Percentiles rank a stretch among this genome's conserved stretches.
These are phyloP conservation scores for Trichomalopsis sarcophagae DNA, from an alignment of 1,140 invertebrate species.

Conservation along the genomic window DNA sequence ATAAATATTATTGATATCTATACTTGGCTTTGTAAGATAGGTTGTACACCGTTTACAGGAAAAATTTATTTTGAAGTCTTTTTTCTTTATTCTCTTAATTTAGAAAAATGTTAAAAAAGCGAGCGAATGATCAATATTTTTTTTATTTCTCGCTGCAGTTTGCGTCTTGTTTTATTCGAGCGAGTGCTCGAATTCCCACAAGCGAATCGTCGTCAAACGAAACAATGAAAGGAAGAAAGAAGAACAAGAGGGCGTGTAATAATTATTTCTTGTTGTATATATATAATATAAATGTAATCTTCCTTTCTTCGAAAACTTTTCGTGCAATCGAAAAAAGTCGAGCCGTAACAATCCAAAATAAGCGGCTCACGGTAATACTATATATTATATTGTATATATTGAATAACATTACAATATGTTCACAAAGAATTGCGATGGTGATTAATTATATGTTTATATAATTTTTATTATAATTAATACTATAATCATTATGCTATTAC, in stretches of 20 bases:
- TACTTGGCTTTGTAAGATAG: conserved; percentile 66
- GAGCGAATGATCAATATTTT: conserved; percentile 55
- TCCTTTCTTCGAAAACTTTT: conserved; percentile 58
- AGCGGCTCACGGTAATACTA: conserved; percentile 62
- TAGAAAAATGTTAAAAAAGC: conserved; percentile 37
- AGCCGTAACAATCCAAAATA: conserved; percentile 56
- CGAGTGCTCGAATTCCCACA: conserved; percentile 53
- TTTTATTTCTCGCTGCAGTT: conserved; percentile 58
- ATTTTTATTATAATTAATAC: conserved; percentile 52
- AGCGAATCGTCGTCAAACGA: conserved; percentile 46
- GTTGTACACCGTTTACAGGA: conserved; percentile 63
- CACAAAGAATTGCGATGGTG: conserved; percentile 63
- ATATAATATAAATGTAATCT: conserved; percentile 56
- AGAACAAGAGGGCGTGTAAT: conserved; percentile 53
- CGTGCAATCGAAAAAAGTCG: conserved; percentile 60
- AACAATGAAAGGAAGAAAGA: conserved; percentile 43
- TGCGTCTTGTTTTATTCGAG: conserved; percentile 55
- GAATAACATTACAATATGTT: conserved; percentile 65
- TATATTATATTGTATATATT: conserved; percentile 70
- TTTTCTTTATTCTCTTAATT: conserved; percentile 17
- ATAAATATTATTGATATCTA: conserved; percentile 45
- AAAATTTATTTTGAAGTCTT: not conserved
- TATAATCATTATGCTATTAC: conserved; percentile 52
- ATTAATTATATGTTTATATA: conserved; percentile 64
- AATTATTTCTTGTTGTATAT: conserved; percentile 62